These are phyloP conservation scores for Crambe crambe DNA, from an alignment of 37 sponge, comb jelly and placozoan genomes.

Conservation along the genomic window DNA sequence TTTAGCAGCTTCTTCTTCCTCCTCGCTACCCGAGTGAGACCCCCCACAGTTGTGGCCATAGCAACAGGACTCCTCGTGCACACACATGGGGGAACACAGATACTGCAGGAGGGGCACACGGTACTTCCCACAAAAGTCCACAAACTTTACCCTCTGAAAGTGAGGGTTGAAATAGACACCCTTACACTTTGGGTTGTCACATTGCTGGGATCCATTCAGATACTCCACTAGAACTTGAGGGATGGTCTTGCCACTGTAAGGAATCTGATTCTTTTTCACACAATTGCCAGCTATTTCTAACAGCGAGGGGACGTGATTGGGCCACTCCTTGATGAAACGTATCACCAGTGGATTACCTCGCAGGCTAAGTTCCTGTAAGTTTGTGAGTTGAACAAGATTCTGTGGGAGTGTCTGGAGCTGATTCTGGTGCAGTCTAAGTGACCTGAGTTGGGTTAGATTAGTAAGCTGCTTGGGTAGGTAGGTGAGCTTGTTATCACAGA, in stretches of 20 bases:
- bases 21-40: conserved; percentile 36
- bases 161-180: conserved; percentile 87
- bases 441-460: conserved; percentile 49
- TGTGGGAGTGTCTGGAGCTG: conserved; percentile 77
- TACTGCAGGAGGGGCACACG: conserved; percentile 91
- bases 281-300: conserved; percentile 65
- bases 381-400: conserved; percentile 63
- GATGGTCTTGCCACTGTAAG: conserved; percentile 43
- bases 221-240: conserved; percentile 54
- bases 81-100: conserved; percentile 69
- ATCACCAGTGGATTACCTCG: conserved; percentile 84
- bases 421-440: conserved; percentile 83
- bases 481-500: conserved; percentile 69
- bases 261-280: conserved; percentile 53
- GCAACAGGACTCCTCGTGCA: conserved; percentile 4
- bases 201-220: conserved; percentile 60
- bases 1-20: conserved; percentile 55
- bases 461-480: conserved; percentile 65
- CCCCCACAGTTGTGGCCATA: not conserved
- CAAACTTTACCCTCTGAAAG: conserved; percentile 80
- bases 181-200: conserved; percentile 85
- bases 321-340: conserved; percentile 74
- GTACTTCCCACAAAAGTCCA: conserved; percentile 95
- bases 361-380: conserved; percentile 78
- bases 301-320: conserved; percentile 59